Evolutionary conservation across 2,797 vertebrate genomes (phyloP).

Genomic region (Xiphophorus birchmanni): DNA sequence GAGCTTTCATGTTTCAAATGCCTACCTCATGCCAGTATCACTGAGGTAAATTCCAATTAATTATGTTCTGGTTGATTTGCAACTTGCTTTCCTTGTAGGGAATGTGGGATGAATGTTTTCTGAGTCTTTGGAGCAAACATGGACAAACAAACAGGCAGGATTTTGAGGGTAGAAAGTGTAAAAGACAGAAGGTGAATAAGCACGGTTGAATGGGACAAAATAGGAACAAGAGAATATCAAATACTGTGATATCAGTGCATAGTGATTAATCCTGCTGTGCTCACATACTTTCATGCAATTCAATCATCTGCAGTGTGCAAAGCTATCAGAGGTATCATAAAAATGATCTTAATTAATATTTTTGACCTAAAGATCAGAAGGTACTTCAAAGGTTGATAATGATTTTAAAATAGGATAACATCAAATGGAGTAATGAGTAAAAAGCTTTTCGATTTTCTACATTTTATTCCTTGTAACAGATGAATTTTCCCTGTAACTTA

Average conservation of each 20-base stretch:
- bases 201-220: slow-evolving; percentile 32
- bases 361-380: slow-evolving; percentile 1
- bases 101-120: slow-evolving; percentile 20
- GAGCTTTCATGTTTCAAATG: slow-evolving; percentile 34
- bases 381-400: not conserved
- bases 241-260: slow-evolving; percentile 31
- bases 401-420: not conserved
- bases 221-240: slow-evolving; percentile 34
- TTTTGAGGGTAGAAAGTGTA: slow-evolving; percentile 24
- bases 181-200: slow-evolving; percentile 23
- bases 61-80: no score
- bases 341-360: slow-evolving; percentile 9
- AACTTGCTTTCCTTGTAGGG: not conserved
- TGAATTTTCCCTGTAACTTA: slow-evolving; percentile 10
- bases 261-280: slow-evolving; percentile 23
- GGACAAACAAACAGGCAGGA: slow-evolving; percentile 39
- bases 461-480: slow-evolving; percentile 28
- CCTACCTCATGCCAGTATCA: slow-evolving; percentile 12
- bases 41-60: no score
- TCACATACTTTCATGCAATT: not conserved
- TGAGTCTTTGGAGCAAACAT: slow-evolving; percentile 38
- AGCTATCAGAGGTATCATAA: slow-evolving; percentile 12
- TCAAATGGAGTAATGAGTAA: slow-evolving; percentile 21
- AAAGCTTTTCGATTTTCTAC: not conserved
- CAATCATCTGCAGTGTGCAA: not conserved